These are phyloP conservation scores for Columbina picui DNA, from an alignment of 2,113 vertebrate genomes.

Conservation along the genomic window DNA sequence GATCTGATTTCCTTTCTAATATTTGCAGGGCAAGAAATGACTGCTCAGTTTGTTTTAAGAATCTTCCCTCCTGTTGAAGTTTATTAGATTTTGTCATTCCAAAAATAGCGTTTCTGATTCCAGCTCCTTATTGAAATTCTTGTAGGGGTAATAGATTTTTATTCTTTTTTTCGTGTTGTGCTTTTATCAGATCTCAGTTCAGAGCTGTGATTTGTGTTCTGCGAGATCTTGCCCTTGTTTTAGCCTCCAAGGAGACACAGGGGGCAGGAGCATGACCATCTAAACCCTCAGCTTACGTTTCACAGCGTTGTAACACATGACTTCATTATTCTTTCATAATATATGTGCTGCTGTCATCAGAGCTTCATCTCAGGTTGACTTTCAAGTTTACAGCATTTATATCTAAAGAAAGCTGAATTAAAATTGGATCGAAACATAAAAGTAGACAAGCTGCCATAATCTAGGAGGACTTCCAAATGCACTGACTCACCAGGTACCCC, in stretches of 20 bases:
- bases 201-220: not conserved
- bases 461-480: not conserved
- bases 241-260: not conserved
- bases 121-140: constrained; percentile 5
- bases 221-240: not conserved
- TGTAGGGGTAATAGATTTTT: not conserved
- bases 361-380: constrained; percentile 19
- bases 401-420: not conserved
- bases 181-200: not conserved
- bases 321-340: not conserved
- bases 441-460: not conserved
- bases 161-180: not conserved
- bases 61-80: not conserved
- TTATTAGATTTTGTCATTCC: constrained; percentile 17
- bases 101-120: not conserved
- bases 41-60: not conserved
- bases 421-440: not conserved
- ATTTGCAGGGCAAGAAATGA: not conserved
- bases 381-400: constrained; percentile 29
- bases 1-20: constrained; percentile 41
- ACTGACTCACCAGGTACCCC: not conserved
- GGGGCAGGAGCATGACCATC: not conserved
- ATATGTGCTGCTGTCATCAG: not conserved
- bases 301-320: not conserved
- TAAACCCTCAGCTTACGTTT: not conserved